phyloP scores from a whole-genome alignment of 2,888 invertebrate species.

The Pogonocherus hispidulus region DNA sequence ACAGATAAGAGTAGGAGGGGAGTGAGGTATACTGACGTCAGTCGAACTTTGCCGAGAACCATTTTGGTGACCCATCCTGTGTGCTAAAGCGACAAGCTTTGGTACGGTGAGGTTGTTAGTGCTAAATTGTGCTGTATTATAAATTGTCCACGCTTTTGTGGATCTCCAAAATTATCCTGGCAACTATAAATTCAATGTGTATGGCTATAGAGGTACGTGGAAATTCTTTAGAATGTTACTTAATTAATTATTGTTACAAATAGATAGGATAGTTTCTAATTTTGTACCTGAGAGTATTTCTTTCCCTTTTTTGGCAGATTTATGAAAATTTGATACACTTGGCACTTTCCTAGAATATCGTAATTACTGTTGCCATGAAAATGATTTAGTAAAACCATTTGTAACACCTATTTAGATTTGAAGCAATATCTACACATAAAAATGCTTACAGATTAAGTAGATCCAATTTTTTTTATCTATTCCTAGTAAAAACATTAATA shows the following conservation, averaged over 20 bases:
- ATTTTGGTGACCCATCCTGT: slow-evolving; percentile 58
- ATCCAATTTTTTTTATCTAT: too few relatives aligned
- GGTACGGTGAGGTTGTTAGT: slow-evolving; percentile 48
- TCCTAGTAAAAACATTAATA: too few relatives aligned
- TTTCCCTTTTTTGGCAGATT: not conserved
- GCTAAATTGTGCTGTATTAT: slow-evolving; percentile 48
- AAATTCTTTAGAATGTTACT: not conserved
- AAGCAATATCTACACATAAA: too few relatives aligned
- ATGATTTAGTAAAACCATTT: not conserved
- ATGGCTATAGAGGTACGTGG: slow-evolving; percentile 62
- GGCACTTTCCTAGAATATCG: not conserved
- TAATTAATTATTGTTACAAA: not conserved
- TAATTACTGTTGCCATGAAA: not conserved
- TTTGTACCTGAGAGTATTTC: not conserved
- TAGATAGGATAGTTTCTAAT: not conserved
- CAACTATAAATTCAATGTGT: slow-evolving; percentile 62
- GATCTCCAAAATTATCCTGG: slow-evolving; percentile 54
- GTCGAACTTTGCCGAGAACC: slow-evolving; percentile 56
- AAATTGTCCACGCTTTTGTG: slow-evolving; percentile 57
- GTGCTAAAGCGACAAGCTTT: slow-evolving; percentile 54
- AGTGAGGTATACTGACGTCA: slow-evolving; percentile 53
- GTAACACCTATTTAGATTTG: too few relatives aligned
- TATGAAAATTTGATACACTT: not conserved
- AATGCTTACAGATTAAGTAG: too few relatives aligned
- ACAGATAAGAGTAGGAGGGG: slow-evolving; percentile 44